Conservation (phyloP, 2,113 vertebrate species). For the Psephotus haematonotus region DNA sequence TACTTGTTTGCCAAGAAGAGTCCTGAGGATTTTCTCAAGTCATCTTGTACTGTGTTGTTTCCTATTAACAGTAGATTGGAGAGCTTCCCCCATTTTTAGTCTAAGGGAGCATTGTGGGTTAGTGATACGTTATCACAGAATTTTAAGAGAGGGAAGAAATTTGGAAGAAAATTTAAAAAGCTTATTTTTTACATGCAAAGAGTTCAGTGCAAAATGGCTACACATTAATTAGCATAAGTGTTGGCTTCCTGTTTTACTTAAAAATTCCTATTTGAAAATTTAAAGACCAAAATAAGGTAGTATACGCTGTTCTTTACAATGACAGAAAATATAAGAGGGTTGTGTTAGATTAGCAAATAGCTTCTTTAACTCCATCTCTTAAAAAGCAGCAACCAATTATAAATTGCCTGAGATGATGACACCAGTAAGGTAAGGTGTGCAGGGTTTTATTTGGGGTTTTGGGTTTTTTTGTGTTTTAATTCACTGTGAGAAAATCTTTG, state of each 20-base stretch:
- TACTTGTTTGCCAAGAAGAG: background rate
- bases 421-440: background rate
- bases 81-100: background rate
- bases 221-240: background rate
- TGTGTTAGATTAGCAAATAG: background rate
- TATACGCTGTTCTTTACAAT: background rate
- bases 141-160: background rate
- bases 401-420: background rate
- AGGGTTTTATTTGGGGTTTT: background rate
- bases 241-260: background rate
- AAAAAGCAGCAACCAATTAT: background rate
- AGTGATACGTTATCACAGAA: background rate
- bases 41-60: background rate
- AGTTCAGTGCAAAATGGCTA: accelerated
- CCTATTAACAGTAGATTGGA: background rate
- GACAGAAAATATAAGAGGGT: background rate
- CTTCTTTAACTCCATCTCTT: background rate
- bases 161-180: background rate
- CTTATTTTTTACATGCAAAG: background rate
- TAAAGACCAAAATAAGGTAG: background rate
- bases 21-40: background rate
- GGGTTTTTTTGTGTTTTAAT: background rate
- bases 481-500: background rate
- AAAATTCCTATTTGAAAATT: background rate
- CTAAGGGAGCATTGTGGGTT: background rate